Conservation (phyloP, 2,888 invertebrate species). For the Meloe dianella region DNA sequence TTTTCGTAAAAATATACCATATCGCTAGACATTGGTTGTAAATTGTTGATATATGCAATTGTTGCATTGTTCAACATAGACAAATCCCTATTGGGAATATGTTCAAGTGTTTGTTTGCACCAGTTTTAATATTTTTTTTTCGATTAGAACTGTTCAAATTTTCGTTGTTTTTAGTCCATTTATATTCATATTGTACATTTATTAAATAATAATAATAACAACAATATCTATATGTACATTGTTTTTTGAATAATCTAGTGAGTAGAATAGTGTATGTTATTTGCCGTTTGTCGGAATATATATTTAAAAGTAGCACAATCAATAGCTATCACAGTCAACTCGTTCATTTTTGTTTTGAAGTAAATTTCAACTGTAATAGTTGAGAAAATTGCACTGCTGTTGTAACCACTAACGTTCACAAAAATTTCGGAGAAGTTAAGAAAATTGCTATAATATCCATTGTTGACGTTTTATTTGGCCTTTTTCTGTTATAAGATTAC, state of each 20-base stretch:
- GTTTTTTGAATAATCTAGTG: background rate
- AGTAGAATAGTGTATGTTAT: background rate
- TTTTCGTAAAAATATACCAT: slow-evolving; percentile 16
- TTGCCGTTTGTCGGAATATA: background rate
- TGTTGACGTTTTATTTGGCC: background rate
- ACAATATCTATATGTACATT: background rate
- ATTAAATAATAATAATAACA: background rate
- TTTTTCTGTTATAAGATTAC: background rate
- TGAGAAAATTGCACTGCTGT: background rate
- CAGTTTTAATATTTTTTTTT: background rate
- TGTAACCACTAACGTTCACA: background rate
- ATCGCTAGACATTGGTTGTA: slow-evolving; percentile 8
- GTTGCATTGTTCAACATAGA: background rate
- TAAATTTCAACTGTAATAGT: background rate
- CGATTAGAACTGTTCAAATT: background rate
- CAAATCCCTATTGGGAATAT: background rate
- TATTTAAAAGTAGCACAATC: background rate
- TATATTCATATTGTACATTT: background rate
- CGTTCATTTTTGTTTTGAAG: background rate
- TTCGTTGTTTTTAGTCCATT: background rate
- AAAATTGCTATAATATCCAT: background rate
- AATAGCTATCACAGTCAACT: background rate
- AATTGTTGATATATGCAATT: slow-evolving; percentile 16
- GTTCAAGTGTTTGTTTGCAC: background rate
- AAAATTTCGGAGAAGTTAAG: background rate